Percentiles rank a stretch among this genome's conserved stretches.
These are phyloP conservation scores for Scelioninae gen. 2 DNA, from an alignment of 2,888 invertebrate genomes.

Conservation along the genomic window DNA sequence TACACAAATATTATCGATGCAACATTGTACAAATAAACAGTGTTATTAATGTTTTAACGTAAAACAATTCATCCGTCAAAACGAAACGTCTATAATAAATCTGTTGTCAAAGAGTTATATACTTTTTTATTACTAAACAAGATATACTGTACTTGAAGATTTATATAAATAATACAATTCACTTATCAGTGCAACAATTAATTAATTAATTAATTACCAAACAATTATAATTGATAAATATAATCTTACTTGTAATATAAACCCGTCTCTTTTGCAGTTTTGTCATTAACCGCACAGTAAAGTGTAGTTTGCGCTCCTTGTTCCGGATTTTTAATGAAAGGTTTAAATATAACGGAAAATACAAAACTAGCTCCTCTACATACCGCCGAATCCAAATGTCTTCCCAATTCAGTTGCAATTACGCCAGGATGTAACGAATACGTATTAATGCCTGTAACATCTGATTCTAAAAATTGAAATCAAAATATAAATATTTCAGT, in stretches of 20 bases:
- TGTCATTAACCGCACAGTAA: constrained; percentile 83
- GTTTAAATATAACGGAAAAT: constrained; percentile 71
- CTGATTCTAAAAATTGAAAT: constrained; percentile 27
- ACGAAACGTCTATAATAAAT: no score
- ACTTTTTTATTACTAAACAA: no score
- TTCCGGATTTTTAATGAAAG: constrained; percentile 79
- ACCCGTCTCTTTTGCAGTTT: constrained; percentile 80
- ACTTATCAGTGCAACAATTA: no score
- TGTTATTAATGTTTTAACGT: no score
- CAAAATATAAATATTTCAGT: constrained; percentile 1
- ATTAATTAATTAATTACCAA: no score
- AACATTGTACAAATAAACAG: no score
- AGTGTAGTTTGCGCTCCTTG: constrained; percentile 86
- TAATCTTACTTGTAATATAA: constrained; percentile 73
- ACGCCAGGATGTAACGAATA: constrained; percentile 86
- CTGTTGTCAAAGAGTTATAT: no score
- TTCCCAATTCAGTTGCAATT: constrained; percentile 84
- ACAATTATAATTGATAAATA: background rate
- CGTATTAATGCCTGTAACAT: constrained; percentile 78
- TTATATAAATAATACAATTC: no score
- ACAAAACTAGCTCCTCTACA: constrained; percentile 76
- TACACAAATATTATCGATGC: no score
- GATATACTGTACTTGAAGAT: no score
- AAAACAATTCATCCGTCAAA: no score
- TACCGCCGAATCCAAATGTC: constrained; percentile 78